These are phyloP conservation scores for Ochropleura leucogaster DNA, from an alignment of 2,888 invertebrate genomes.

Conservation along the genomic window DNA sequence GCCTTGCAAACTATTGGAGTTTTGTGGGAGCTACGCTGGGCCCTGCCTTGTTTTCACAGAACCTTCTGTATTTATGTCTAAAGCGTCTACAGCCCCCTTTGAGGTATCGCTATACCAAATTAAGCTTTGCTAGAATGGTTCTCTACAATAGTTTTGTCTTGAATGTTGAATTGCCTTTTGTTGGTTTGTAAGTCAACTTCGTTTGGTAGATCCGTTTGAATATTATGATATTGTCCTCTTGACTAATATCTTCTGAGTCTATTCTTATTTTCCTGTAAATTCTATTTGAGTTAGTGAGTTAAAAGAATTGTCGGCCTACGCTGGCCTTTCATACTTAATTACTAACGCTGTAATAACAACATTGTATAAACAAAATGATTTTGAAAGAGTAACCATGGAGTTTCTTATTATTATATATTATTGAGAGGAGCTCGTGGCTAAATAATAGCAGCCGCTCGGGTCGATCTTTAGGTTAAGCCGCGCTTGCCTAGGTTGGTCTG, in stretches of 20 bases:
- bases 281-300: neutral
- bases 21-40: too few species aligned
- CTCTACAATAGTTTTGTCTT: constrained; percentile 69
- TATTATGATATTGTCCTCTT: constrained; percentile 34
- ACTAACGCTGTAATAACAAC: too few species aligned
- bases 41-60: too few species aligned
- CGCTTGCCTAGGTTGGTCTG: too few species aligned
- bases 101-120: constrained; percentile 66
- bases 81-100: constrained; percentile 51
- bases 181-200: constrained; percentile 45
- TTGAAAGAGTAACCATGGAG: too few species aligned
- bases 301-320: neutral
- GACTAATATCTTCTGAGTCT: neutral
- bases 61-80: constrained; percentile 11
- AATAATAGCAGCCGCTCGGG: too few species aligned
- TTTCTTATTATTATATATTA: too few species aligned
- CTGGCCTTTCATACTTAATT: too few species aligned
- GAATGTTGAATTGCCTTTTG: constrained; percentile 63
- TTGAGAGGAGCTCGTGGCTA: too few species aligned
- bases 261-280: neutral
- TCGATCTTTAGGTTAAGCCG: too few species aligned
- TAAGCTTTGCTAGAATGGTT: constrained; percentile 68
- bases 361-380: too few species aligned
- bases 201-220: constrained; percentile 28
- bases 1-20: too few species aligned